These are phyloP conservation scores for Heteractis magnifica DNA, from an alignment of 92 coral and sea anemone genomes.

Conservation along the genomic window DNA sequence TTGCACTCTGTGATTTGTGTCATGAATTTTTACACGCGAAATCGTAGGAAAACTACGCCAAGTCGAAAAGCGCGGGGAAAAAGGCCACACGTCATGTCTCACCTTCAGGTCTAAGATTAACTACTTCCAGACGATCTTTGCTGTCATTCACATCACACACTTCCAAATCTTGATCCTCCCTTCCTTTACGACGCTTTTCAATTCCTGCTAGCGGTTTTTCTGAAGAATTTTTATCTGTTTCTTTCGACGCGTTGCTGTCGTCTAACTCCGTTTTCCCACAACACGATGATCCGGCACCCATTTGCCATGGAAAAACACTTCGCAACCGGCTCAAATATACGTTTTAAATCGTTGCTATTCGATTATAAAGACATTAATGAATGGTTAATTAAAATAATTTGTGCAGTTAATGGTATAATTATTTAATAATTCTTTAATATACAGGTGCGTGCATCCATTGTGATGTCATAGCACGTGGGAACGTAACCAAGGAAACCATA, in stretches of 20 bases:
- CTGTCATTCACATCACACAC: constrained; percentile 2
- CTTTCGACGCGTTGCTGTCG: not conserved
- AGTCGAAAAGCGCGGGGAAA: too few species aligned
- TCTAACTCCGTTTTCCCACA: not conserved
- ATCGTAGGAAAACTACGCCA: too few species aligned
- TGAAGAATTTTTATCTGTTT: not conserved
- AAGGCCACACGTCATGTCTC: not conserved
- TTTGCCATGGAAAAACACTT: not conserved
- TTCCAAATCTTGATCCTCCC: not conserved
- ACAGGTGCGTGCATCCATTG: not conserved
- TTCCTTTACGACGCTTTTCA: not conserved
- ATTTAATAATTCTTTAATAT: too few species aligned
- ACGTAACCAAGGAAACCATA: not conserved
- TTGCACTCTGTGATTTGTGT: too few species aligned
- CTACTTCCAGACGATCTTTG: not conserved
- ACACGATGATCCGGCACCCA: not conserved
- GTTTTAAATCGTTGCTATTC: not conserved
- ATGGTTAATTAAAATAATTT: not conserved
- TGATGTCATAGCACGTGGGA: not conserved
- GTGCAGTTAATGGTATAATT: not conserved
- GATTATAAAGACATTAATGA: not conserved
- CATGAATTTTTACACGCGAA: too few species aligned
- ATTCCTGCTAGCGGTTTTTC: not conserved
- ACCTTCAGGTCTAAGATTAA: constrained; percentile 2
- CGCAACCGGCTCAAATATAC: not conserved